Percentiles rank a stretch among this genome's conserved stretches.
Conservation (phyloP, 2,113 vertebrate genomes). For the Cyanoramphus novaezelandiae region DNA sequence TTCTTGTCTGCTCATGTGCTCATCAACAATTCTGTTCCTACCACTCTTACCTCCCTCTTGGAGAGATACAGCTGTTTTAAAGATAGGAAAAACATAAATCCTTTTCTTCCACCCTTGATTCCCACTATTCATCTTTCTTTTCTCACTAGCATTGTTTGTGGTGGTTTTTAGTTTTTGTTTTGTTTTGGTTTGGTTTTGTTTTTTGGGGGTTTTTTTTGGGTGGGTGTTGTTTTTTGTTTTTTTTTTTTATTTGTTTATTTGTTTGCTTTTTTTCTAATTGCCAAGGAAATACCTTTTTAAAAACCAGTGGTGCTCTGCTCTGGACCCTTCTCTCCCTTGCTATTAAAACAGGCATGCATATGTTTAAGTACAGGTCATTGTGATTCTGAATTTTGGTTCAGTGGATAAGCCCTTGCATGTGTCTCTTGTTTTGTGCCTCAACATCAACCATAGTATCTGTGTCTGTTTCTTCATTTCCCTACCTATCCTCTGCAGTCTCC, state of each 20-base stretch:
- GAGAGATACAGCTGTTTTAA: slow-evolving; percentile 6
- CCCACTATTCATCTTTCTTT: slow-evolving; percentile 23
- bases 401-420: neutral
- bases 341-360: neutral
- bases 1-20: neutral
- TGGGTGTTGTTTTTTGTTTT: no score
- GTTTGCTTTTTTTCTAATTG: neutral
- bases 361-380: neutral
- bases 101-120: slow-evolving; percentile 15
- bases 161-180: neutral
- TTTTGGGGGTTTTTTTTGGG: neutral
- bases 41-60: slow-evolving; percentile 26
- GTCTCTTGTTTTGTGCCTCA: neutral
- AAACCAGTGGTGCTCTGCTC: neutral
- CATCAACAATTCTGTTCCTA: slow-evolving; percentile 58
- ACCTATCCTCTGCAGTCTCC: neutral
- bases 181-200: no score
- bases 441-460: neutral
- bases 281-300: neutral
- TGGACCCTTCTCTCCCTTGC: neutral
- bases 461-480: neutral
- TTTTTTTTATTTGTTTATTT: no score
- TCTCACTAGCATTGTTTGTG: neutral
- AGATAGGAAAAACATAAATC: slow-evolving; percentile 2
- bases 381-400: neutral